phyloP scores from a whole-genome alignment of 2,888 invertebrate genomes.

The Papilio demoleus region DNA sequence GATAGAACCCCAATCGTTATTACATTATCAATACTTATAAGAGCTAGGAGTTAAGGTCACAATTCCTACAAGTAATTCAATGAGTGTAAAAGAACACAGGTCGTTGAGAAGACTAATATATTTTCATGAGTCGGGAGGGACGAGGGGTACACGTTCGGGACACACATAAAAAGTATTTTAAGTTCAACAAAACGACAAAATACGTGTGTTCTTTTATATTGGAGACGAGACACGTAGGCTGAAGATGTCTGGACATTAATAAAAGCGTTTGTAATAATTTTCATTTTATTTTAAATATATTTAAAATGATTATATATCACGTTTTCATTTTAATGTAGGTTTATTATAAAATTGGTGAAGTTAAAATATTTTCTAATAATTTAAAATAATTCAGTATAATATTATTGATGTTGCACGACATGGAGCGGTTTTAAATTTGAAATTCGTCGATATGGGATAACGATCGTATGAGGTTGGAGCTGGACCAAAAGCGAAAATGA shows the following conservation, averaged over 20 bases:
- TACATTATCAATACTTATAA: no score
- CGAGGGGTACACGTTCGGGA: not conserved
- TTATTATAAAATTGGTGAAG: not conserved
- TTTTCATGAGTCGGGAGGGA: not conserved
- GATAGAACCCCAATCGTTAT: no score
- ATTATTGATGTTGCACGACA: slow-evolving; percentile 10
- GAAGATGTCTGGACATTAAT: not conserved
- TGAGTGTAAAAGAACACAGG: not conserved
- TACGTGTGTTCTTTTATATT: not conserved
- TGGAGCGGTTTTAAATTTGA: slow-evolving; percentile 10
- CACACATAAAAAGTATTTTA: slow-evolving; percentile 19
- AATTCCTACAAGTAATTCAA: not conserved
- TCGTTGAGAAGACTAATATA: not conserved
- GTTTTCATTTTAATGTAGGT: not conserved
- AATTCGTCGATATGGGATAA: slow-evolving; percentile 20
- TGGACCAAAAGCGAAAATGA: slow-evolving; percentile 2
- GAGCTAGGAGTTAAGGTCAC: not conserved
- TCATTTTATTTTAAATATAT: not conserved
- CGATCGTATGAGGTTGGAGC: slow-evolving; percentile 7
- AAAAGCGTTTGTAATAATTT: not conserved
- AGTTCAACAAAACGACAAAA: slow-evolving; percentile 6
- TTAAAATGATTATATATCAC: not conserved
- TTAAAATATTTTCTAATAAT: not conserved
- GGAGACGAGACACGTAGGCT: not conserved
- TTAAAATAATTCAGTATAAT: no score